Percentiles rank a stretch among this genome's conserved stretches.
phyloP scores from a whole-genome alignment of 1,140 invertebrate species.

The Lysiphlebus fabarum region DNA sequence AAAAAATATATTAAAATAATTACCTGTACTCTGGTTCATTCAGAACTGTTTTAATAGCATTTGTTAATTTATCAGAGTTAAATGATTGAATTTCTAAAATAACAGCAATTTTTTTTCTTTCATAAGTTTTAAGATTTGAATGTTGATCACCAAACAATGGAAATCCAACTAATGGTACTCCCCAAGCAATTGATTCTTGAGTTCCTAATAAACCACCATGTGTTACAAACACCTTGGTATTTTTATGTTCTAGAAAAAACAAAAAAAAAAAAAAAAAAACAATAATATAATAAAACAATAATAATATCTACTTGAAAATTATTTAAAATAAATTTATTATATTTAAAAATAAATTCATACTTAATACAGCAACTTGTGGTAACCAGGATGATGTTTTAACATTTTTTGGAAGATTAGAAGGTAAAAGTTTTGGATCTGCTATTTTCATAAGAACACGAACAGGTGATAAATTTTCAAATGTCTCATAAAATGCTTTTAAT shows the following conservation, averaged over 20 bases:
- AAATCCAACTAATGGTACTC: slow-evolving; percentile 69
- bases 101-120: slow-evolving; percentile 38
- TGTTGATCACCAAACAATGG: slow-evolving; percentile 72
- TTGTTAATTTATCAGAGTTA: slow-evolving; percentile 36
- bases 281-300: neutral
- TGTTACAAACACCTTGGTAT: slow-evolving; percentile 63
- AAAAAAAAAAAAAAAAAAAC: no score
- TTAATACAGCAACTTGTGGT: slow-evolving; percentile 63
- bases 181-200: slow-evolving; percentile 70
- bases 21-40: slow-evolving; percentile 39
- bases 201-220: slow-evolving; percentile 73
- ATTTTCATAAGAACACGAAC: slow-evolving; percentile 59
- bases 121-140: slow-evolving; percentile 51
- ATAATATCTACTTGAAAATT: no score
- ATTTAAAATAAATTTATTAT: no score
- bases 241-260: slow-evolving; percentile 41
- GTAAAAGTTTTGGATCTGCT: slow-evolving; percentile 45
- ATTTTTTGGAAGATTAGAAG: slow-evolving; percentile 52
- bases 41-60: slow-evolving; percentile 37
- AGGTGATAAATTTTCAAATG: slow-evolving; percentile 57
- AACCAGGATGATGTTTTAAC: slow-evolving; percentile 61
- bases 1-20: neutral
- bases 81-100: slow-evolving; percentile 32
- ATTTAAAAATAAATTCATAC: slow-evolving; percentile 31
- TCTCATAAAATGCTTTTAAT: slow-evolving; percentile 49